These are phyloP conservation scores for Lophotis ruficrista DNA, from an alignment of 2,113 vertebrate species.

Conservation along the genomic window DNA sequence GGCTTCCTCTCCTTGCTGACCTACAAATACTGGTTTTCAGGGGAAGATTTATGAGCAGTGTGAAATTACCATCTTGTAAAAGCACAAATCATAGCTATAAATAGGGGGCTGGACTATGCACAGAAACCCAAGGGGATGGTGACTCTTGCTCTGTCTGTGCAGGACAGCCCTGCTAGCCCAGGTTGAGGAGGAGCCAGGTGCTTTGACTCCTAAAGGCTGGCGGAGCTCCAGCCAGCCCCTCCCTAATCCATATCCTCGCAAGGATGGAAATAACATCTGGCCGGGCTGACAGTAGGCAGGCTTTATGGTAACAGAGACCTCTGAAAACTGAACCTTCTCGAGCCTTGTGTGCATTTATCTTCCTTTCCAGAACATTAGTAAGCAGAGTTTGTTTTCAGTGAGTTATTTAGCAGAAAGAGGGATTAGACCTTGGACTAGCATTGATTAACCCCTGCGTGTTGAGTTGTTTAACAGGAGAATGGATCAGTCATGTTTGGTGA, in stretches of 20 bases:
- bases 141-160: neutral
- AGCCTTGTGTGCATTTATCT: conserved; percentile 24
- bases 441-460: conserved; percentile 69
- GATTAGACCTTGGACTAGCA: conserved; percentile 42
- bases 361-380: conserved; percentile 31
- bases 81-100: conserved; percentile 17
- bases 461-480: conserved; percentile 64
- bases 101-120: conserved; percentile 6
- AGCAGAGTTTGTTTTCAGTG: conserved; percentile 23
- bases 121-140: neutral
- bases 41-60: conserved; percentile 10
- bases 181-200: neutral
- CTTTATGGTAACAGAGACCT: neutral
- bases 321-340: conserved; percentile 17
- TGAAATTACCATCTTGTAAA: conserved; percentile 22
- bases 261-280: conserved; percentile 47
- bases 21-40: conserved; percentile 24
- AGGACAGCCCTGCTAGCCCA: neutral
- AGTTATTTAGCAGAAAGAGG: conserved; percentile 36
- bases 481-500: conserved; percentile 54
- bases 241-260: neutral
- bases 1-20: conserved; percentile 6
- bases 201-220: neutral
- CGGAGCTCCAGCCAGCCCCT: neutral
- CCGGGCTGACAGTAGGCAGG: neutral